phyloP scores from a whole-genome alignment of 2,888 invertebrate species.

The Scotopteryx bipunctaria region DNA sequence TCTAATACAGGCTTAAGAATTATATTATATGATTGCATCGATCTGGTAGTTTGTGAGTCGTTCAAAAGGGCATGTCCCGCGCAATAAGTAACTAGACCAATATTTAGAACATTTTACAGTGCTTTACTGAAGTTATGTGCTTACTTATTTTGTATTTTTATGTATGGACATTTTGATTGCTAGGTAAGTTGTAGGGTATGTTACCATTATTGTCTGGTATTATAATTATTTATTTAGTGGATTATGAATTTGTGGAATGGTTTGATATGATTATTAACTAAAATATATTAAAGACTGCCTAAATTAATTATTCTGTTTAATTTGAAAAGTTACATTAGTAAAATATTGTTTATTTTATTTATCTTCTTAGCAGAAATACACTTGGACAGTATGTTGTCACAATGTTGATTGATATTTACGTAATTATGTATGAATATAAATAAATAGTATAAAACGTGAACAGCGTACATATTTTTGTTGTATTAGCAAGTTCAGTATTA shows the following conservation, averaged over 20 bases:
- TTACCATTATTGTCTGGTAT: conserved; percentile 78
- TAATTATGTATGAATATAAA: conserved; percentile 28
- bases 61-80: conserved; percentile 54
- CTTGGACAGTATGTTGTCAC: conserved; percentile 47
- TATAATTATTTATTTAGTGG: conserved; percentile 74
- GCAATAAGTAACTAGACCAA: conserved; percentile 82
- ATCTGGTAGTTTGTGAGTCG: conserved; percentile 59
- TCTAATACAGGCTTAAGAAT: conserved; percentile 49
- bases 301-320: conserved; percentile 78
- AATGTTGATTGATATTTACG: conserved; percentile 45
- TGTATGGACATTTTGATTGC: conserved; percentile 62
- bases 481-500: conserved; percentile 82
- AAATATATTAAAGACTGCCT: conserved; percentile 81
- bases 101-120: conserved; percentile 80
- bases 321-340: conserved; percentile 66
- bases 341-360: conserved; percentile 57
- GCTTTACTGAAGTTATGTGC: conserved; percentile 74
- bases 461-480: conserved; percentile 76
- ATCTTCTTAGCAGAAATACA: conserved; percentile 32
- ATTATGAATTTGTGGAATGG: conserved; percentile 66
- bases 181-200: conserved; percentile 71
- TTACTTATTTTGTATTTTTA: conserved; percentile 74
- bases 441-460: conserved; percentile 44
- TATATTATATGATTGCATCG: conserved; percentile 59
- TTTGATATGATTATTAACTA: conserved; percentile 70